Percentiles rank a stretch among this genome's conserved stretches.
phyloP scores from a whole-genome alignment of 1,140 invertebrate genomes.

The Drosophila melanica region DNA sequence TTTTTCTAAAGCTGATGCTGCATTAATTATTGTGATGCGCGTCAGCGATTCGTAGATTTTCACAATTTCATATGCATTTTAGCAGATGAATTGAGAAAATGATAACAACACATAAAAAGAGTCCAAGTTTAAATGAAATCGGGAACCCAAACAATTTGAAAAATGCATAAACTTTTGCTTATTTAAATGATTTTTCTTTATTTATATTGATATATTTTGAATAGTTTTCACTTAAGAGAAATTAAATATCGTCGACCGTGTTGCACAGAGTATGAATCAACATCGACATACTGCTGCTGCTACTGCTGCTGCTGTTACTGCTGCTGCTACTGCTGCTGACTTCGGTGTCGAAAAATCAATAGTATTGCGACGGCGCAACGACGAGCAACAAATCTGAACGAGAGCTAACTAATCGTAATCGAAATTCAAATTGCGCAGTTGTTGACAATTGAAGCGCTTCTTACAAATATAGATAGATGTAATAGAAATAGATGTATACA shows the following conservation, averaged over 20 bases:
- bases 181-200: constrained; percentile 61
- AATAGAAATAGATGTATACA: constrained; percentile 55
- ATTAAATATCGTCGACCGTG: constrained; percentile 64
- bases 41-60: constrained; percentile 33
- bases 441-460: constrained; percentile 21
- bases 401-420: constrained; percentile 46
- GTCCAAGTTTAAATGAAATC: constrained; percentile 9
- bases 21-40: constrained; percentile 25
- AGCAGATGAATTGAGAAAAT: constrained; percentile 13
- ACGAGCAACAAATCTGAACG: constrained; percentile 3
- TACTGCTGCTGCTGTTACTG: constrained; percentile 32
- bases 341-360: constrained; percentile 62
- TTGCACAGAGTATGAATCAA: constrained; percentile 58
- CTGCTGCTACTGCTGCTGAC: constrained; percentile 31
- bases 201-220: constrained; percentile 53
- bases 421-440: constrained; percentile 65
- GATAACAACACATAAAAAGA: constrained; percentile 1
- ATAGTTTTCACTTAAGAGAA: constrained; percentile 63
- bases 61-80: constrained; percentile 43
- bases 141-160: constrained; percentile 7
- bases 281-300: constrained; percentile 64
- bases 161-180: constrained; percentile 30
- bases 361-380: constrained; percentile 67
- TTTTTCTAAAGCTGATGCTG: constrained; percentile 52
- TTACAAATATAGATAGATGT: constrained; percentile 41